Evolutionary conservation across 2,797 vertebrate genomes (phyloP), one percentile per base, ranked within the genome.

Genomic region (Tenualosa ilisha): DNA sequence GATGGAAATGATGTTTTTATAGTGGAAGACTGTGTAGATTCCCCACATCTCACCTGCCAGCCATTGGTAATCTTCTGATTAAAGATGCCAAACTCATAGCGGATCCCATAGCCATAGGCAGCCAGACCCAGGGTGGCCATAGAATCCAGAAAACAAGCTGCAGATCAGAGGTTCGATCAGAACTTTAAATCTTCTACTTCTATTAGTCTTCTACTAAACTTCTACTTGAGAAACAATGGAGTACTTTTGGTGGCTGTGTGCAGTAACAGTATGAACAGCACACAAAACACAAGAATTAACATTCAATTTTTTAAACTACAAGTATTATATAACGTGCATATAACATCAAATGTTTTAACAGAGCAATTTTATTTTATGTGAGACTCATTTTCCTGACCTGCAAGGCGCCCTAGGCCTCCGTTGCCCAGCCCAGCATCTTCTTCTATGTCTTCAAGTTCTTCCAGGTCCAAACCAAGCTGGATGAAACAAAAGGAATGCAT

Each of bases 371-470:
- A 56, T 22, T 3, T 56, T 56, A 51, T 31, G 31, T 31, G 31
- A 31, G 31, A 51, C 50, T 72, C 65, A 72, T 72, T 11, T 40
- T 31, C 26, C 91, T 91, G 83, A 97, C 97, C 97, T 54, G 97
- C 97, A 84, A 98, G 95, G 59, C 97, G 96, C 5, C 97, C 97
- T 46, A 98, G 94, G 1, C 97, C 97, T 0, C 97, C 97, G 0
- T 98, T 98, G 9, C 97, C 97, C 43, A 98, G 91, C 0, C 97
- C 97, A 0, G 97, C 97, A 0, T 98, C 97, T 85, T 98, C 97
- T 89, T 98, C 97, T 0, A 98, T 97, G 89, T 98, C 97, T 91
- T 98, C 96, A 89, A 98, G 89, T 87, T 98, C 97, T 87, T 98
- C 97, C 96, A 98, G 96, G 92, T 98, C 97, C 91, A 98, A 89